Percentiles rank a stretch among this genome's conserved stretches.
phyloP scores from a whole-genome alignment of 2,113 vertebrate species.

The Sula dactylatra region DNA sequence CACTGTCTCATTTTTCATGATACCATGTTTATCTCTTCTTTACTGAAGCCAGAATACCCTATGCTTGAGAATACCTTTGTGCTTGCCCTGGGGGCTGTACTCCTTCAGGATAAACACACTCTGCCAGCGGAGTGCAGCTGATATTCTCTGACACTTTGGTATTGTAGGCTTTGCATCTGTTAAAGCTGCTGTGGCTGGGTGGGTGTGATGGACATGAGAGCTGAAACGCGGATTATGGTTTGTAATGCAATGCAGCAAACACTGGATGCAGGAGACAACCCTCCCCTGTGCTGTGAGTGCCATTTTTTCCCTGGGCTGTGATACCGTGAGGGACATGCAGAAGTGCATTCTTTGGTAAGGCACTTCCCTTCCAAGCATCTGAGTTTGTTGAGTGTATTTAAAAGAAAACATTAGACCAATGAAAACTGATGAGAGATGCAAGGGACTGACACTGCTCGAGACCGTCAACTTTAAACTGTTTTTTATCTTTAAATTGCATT shows the following conservation, averaged over 20 bases:
- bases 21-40: not conserved
- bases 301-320: not conserved
- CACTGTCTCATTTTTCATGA: not conserved
- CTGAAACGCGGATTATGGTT: not conserved
- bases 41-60: not conserved
- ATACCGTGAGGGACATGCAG: not conserved
- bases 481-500: constrained; percentile 34
- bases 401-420: not conserved
- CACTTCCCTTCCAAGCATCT: not conserved
- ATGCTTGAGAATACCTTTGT: not conserved
- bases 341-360: not conserved
- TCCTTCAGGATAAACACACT: not conserved
- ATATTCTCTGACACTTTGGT: not conserved
- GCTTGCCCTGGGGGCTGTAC: not conserved
- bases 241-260: not conserved
- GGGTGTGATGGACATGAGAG: not conserved
- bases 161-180: not conserved
- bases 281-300: not conserved
- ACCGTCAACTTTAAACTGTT: not conserved
- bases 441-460: not conserved
- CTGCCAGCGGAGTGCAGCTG: not conserved
- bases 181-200: not conserved
- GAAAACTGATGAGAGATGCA: not conserved
- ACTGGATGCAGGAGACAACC: not conserved
- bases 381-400: not conserved